Evolutionary conservation across 1,140 invertebrate genomes (phyloP).

Genomic region (Drosophila funebris): DNA sequence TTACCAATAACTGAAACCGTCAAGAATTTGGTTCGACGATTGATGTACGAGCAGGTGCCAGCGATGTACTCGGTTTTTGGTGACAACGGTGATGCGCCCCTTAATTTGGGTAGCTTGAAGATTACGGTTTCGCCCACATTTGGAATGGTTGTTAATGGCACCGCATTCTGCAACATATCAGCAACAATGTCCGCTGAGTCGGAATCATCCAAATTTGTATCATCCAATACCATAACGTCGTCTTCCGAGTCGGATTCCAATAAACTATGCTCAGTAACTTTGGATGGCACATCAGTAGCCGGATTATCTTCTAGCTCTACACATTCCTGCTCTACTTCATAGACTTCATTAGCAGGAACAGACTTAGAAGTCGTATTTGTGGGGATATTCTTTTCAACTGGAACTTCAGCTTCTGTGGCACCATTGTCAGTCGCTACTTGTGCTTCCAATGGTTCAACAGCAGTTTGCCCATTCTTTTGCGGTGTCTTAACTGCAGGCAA

Average conservation of each 20-base stretch:
- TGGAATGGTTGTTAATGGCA: conserved; percentile 28
- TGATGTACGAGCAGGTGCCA: conserved; percentile 53
- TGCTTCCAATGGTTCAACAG: background rate
- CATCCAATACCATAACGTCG: conserved; percentile 66
- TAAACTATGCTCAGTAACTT: conserved; percentile 6
- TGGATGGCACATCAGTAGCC: background rate
- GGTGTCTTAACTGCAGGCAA: background rate
- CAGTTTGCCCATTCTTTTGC: background rate
- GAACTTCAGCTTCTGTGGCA: background rate
- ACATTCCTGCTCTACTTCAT: background rate
- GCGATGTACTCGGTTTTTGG: conserved; percentile 32
- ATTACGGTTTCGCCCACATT: conserved; percentile 43
- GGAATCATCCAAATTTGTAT: conserved; percentile 41
- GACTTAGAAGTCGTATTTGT: too few relatives aligned
- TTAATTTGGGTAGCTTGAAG: conserved; percentile 47
- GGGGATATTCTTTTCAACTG: background rate
- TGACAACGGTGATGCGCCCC: background rate
- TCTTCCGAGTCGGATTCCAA: conserved; percentile 52
- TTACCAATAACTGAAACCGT: conserved; percentile 44
- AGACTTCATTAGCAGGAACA: background rate
- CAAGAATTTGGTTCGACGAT: conserved; percentile 53
- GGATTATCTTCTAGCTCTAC: background rate
- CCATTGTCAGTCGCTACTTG: background rate
- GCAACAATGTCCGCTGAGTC: conserved; percentile 32
- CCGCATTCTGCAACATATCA: conserved; percentile 35